Base-by-base conservation (phyloP, 2,797 vertebrate species). In the Microcaecilia unicolor region DNA sequence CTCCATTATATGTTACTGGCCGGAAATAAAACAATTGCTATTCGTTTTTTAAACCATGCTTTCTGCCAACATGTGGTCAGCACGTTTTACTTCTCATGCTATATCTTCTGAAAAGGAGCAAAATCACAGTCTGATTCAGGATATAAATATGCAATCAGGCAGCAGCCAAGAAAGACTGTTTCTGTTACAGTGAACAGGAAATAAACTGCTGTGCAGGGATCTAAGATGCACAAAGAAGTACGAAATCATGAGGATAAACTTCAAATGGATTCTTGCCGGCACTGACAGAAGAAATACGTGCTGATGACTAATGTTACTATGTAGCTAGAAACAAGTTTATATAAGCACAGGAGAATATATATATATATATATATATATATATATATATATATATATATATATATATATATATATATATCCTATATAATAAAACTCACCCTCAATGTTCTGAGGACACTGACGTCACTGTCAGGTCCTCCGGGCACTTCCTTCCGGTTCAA, bases 1-100 rank as follows among this genome's bases (percentile, higher is more conserved):
- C 70, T 72, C 74, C 70, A 83, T 84, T 81, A 86, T 83, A 74
- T 61, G 75, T 74, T 54, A 67, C 74, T 81, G 80, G 76, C 70
- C 82, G 80, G 83, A 83, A 83, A 84, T 84, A 84, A 85, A 86
- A 80, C 78, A 71, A 78, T 76, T 78, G 75, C 75, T 74, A 72
- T 66, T 73, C 61, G 76, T 72, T 62, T 61, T 70, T 81, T 77
- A 83, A 81, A 83, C 80, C 71, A 80, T 74, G 62, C 67, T 76
- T 80, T 67, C 75, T 81, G 80, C 80, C 80, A 83, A 81, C 74
- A 81, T 80, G 74, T 79, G 78, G 73, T 78, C 81, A 84, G 70
- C 62, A 70, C 74, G 80, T 79, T 71, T 72, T 78, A 66, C 79
- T 62, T 76, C 76, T 78, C 67, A 80, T 77, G 75, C 58, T 75